phyloP scores from a whole-genome alignment of 2,113 vertebrate species.

The Nothocercus nigrocapillus region DNA sequence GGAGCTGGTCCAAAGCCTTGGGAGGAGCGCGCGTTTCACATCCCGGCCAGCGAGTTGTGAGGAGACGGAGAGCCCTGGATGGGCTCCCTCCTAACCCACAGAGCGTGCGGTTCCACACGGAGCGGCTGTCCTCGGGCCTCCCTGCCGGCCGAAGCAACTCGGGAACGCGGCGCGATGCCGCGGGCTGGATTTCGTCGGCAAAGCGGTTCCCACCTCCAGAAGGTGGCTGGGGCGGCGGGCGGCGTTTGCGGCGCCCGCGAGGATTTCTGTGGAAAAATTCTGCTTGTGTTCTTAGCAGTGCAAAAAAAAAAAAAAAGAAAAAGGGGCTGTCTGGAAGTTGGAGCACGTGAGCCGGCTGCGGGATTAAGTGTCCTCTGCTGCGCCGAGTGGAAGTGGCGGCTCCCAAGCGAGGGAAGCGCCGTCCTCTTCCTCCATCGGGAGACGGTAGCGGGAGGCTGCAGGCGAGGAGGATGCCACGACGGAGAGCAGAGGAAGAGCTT shows the following conservation, averaged over 20 bases:
- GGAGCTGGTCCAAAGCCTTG: background rate
- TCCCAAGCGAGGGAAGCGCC: background rate
- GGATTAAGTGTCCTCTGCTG: slow-evolving; percentile 30
- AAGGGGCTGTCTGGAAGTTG: background rate
- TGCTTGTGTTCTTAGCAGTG: background rate
- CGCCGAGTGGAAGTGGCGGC: background rate
- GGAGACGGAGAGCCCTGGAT: slow-evolving; percentile 2
- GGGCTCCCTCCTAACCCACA: background rate
- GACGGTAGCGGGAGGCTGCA: background rate
- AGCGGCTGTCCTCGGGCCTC: background rate
- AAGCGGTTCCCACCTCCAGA: background rate
- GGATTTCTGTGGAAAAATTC: background rate
- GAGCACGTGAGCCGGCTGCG: background rate
- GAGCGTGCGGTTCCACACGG: background rate
- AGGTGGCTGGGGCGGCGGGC: background rate
- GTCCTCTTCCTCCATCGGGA: background rate
- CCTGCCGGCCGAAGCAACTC: background rate
- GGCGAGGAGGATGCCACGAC: background rate
- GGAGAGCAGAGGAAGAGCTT: background rate
- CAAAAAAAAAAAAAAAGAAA: background rate
- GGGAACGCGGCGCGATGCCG: background rate
- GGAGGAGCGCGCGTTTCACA: background rate
- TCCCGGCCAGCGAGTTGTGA: slow-evolving; percentile 3
- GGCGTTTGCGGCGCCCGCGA: background rate
- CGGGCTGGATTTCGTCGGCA: background rate